Percentiles rank a stretch among this genome's conserved stretches.
Conservation (phyloP, 1,140 invertebrate species). For the Magallana ariakensis region DNA sequence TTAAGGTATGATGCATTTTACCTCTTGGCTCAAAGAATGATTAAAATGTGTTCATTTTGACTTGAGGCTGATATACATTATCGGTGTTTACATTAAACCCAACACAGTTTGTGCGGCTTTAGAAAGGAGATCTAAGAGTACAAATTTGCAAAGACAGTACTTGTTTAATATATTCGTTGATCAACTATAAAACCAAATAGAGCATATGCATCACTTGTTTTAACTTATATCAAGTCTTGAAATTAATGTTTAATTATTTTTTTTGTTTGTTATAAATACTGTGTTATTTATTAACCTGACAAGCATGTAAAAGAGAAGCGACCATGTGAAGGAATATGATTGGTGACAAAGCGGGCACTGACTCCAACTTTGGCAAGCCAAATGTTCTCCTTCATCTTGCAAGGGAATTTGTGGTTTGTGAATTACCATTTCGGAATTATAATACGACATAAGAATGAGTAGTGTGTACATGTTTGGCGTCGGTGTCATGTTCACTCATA, state of each 20-base stretch:
- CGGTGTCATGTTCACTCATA: background rate
- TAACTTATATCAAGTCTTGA: background rate
- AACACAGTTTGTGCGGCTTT: too few relatives aligned
- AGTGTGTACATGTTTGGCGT: background rate
- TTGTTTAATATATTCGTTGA: too few relatives aligned
- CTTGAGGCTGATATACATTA: too few relatives aligned
- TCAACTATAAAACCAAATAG: too few relatives aligned
- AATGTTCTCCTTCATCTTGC: slow-evolving; percentile 7
- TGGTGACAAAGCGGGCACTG: slow-evolving; percentile 10
- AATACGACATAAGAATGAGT: slow-evolving; percentile 2
- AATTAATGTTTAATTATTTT: slow-evolving; percentile 14
- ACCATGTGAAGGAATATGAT: background rate
- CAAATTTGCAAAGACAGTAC: too few relatives aligned
- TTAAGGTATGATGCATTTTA: too few relatives aligned
- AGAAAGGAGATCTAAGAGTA: too few relatives aligned
- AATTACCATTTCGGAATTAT: slow-evolving; percentile 7
- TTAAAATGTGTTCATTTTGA: too few relatives aligned
- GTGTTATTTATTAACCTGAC: slow-evolving; percentile 24
- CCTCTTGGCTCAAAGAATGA: too few relatives aligned
- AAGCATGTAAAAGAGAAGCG: background rate
- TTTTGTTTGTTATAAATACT: slow-evolving; percentile 36
- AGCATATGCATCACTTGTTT: background rate
- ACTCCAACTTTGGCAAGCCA: slow-evolving; percentile 10
- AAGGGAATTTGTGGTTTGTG: background rate
- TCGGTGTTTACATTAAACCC: too few relatives aligned